Conservation (phyloP, 2,113 vertebrate species). For the Taxidea taxus region DNA sequence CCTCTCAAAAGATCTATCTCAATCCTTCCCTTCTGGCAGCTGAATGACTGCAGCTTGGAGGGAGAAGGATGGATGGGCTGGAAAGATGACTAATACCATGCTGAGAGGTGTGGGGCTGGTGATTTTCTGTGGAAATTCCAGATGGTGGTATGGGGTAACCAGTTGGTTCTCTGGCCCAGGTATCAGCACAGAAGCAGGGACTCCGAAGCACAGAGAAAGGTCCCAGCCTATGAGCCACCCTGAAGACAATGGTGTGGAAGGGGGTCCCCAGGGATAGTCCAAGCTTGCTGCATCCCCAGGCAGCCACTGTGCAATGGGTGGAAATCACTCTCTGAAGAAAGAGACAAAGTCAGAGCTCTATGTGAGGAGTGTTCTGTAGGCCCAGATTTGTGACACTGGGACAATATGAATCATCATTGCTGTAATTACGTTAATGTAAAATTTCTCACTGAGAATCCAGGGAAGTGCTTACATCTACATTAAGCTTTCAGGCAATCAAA, state of each 20-base stretch:
- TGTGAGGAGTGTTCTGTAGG: background rate
- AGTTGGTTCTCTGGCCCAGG: background rate
- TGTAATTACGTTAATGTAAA: slow-evolving; percentile 12
- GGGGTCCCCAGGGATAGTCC: no score
- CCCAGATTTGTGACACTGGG: background rate
- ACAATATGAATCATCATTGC: background rate
- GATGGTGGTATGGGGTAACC: background rate
- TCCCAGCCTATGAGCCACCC: background rate
- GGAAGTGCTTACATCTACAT: slow-evolving; percentile 3
- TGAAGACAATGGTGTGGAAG: background rate
- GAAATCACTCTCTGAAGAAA: background rate
- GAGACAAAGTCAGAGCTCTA: background rate
- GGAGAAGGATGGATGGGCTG: background rate
- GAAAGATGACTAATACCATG: background rate
- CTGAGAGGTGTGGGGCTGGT: background rate
- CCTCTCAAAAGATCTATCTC: background rate
- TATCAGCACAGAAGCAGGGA: background rate
- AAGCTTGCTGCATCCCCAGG: background rate
- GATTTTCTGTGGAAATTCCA: background rate
- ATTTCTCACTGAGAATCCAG: slow-evolving; percentile 21
- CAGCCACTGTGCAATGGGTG: rapidly evolving
- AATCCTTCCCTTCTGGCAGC: background rate
- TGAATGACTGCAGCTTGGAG: background rate
- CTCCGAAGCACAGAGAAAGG: background rate
- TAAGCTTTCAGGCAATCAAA: slow-evolving; percentile 57